Conservation (phyloP, 2,113 vertebrate genomes). For the Archilochus colubris region DNA sequence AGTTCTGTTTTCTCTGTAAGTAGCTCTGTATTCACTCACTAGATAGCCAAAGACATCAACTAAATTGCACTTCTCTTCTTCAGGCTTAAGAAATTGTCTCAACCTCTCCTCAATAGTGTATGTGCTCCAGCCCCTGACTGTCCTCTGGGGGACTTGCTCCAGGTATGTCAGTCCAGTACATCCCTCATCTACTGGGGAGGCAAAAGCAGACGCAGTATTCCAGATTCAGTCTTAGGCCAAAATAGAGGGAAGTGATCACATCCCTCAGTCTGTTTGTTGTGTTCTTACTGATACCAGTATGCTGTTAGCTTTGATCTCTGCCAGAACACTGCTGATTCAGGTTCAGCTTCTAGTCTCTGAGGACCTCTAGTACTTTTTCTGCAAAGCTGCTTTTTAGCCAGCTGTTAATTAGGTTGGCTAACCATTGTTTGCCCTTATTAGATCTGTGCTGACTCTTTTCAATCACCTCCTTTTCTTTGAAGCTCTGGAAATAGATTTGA, state of each 20-base stretch:
- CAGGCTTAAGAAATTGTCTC: background rate
- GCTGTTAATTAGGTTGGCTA: background rate
- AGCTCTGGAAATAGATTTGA: background rate
- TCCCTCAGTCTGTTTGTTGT: background rate
- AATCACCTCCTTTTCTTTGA: background rate
- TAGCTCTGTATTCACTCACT: background rate
- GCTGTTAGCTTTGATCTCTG: background rate
- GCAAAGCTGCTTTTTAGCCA: background rate
- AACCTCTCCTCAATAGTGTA: background rate
- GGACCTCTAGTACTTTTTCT: background rate
- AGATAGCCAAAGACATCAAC: background rate
- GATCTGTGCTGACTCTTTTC: background rate
- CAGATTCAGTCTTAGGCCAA: background rate
- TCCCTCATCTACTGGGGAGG: background rate
- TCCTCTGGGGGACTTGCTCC: background rate
- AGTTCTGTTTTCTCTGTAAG: background rate
- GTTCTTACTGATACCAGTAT: background rate
- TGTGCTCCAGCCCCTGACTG: background rate
- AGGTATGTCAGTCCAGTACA: background rate
- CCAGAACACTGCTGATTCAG: background rate
- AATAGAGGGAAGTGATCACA: background rate
- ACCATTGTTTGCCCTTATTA: background rate
- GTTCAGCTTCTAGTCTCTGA: background rate
- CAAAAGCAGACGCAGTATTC: background rate
- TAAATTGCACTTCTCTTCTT: background rate